These are phyloP conservation scores for Drosophila funebris DNA, from an alignment of 1,140 invertebrate genomes.

Conservation along the genomic window DNA sequence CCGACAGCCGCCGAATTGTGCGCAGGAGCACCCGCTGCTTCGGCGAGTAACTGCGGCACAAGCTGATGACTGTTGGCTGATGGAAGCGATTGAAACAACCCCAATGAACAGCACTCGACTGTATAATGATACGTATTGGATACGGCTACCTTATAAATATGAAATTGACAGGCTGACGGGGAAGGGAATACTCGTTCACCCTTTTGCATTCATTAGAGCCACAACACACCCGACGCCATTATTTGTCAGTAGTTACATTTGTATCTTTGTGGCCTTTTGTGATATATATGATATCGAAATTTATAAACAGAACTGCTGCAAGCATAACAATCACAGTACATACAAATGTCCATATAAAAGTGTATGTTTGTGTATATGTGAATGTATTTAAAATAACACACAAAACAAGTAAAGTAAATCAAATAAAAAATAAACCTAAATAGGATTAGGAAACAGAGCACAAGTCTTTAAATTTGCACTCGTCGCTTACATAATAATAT, in stretches of 20 bases:
- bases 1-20: conserved; percentile 18
- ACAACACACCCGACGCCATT: conserved; percentile 20
- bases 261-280: conserved; percentile 45
- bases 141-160: conserved; percentile 54
- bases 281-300: conserved; percentile 28
- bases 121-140: conserved; percentile 52
- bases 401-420: too few species aligned
- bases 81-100: conserved; percentile 44
- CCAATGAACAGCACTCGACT: conserved; percentile 33
- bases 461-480: too few species aligned
- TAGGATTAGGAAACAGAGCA: too few species aligned
- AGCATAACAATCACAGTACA: not conserved
- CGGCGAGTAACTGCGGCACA: conserved; percentile 45
- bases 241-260: conserved; percentile 60
- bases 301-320: conserved; percentile 21
- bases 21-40: conserved; percentile 22
- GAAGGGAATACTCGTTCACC: conserved; percentile 12
- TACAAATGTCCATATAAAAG: too few species aligned
- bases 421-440: too few species aligned
- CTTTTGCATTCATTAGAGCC: conserved; percentile 8
- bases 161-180: conserved; percentile 17
- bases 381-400: too few species aligned
- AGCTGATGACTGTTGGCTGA: not conserved
- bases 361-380: too few species aligned
- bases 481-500: too few species aligned